Conservation (phyloP, 2,888 invertebrate species). For the Troilus luridus region DNA sequence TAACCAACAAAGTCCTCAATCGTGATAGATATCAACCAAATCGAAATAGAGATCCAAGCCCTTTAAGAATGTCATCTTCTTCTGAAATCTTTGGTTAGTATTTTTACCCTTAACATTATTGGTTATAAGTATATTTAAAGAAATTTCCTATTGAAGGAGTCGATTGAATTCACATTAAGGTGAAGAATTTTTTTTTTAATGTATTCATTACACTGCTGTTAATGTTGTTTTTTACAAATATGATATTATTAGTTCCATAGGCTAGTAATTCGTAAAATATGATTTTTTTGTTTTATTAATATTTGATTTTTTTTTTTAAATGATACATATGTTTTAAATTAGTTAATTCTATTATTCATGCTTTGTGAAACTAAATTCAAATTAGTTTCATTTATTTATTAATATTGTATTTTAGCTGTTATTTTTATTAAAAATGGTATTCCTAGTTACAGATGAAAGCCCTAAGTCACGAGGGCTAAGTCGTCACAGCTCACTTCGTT, state of each 20-base stretch:
- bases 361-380: slow-evolving; percentile 43
- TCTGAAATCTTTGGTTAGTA: slow-evolving; percentile 57
- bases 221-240: background rate
- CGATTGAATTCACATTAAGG: background rate
- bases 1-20: slow-evolving; percentile 73
- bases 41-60: slow-evolving; percentile 62
- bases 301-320: background rate
- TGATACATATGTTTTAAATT: slow-evolving; percentile 25
- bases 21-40: slow-evolving; percentile 79
- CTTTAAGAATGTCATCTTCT: slow-evolving; percentile 53
- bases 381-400: slow-evolving; percentile 40
- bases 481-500: slow-evolving; percentile 51
- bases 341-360: background rate
- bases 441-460: slow-evolving; percentile 49
- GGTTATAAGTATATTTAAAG: background rate
- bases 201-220: background rate
- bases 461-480: slow-evolving; percentile 40
- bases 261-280: background rate
- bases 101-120: background rate
- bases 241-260: background rate
- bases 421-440: slow-evolving; percentile 25
- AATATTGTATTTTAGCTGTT: slow-evolving; percentile 23
- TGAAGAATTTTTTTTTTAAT: background rate
- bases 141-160: background rate
- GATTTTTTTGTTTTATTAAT: background rate